Evolutionary conservation across 2,888 invertebrate genomes (phyloP).

Genomic region (Dicranocentrus wangi): DNA sequence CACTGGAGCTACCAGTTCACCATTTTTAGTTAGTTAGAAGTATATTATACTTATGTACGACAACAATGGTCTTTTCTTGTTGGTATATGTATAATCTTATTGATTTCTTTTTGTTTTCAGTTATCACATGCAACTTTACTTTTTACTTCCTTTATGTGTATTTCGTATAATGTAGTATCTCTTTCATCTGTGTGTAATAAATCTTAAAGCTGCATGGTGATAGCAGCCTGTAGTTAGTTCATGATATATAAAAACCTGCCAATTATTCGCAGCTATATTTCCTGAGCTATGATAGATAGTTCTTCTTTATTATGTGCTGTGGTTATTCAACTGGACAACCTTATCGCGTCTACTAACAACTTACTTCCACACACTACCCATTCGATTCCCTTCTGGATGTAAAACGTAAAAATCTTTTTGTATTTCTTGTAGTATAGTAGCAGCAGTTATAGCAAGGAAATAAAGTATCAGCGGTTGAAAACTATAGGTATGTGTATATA

Average conservation of each 20-base stretch:
- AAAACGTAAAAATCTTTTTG: constrained; percentile 11
- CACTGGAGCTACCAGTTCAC: constrained; percentile 25
- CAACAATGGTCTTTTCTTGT: constrained; percentile 31
- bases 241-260: constrained; percentile 24
- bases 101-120: constrained; percentile 23
- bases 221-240: constrained; percentile 11
- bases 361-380: neutral
- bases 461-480: constrained; percentile 44
- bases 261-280: constrained; percentile 32
- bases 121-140: constrained; percentile 49
- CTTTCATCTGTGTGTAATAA: constrained; percentile 24
- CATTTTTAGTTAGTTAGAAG: too few relatives aligned
- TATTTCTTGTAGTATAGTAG: constrained; percentile 2
- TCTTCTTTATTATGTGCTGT: constrained; percentile 9
- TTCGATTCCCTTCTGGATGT: constrained; percentile 12
- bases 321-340: neutral
- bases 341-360: constrained; percentile 10
- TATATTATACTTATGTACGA: constrained; percentile 17
- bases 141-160: neutral
- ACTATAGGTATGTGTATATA: constrained; percentile 37
- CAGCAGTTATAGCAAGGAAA: constrained; percentile 29
- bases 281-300: constrained; percentile 36
- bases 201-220: constrained; percentile 26
- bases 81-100: constrained; percentile 26
- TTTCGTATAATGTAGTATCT: constrained; percentile 22